Base-by-base conservation (phyloP, 92 coral and sea anemone genomes). In the Parazoanthus darwini region DNA sequence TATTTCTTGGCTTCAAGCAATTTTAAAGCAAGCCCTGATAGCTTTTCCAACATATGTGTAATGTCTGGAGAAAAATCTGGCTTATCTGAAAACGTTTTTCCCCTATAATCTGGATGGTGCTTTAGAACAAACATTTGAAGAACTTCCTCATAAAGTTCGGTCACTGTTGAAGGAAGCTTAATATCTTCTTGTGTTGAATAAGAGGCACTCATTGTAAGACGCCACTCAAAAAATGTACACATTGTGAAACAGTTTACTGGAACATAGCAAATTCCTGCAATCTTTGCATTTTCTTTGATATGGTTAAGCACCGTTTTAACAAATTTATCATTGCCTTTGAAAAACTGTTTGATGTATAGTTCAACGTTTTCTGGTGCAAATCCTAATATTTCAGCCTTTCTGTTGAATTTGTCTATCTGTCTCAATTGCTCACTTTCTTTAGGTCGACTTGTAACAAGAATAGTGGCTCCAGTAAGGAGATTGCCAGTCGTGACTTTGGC, bases 121-220 rank as follows among this genome's bases (percentile, higher is more conserved):
- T 42, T 78, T 42, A 78, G 23, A 8, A 35, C 22, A 78, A 78
- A 78, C 54, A 42, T 43, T 16, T 48, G 13, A 46, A 78, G 82
- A 78, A 78, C 63, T 22, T 59, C 82, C 59, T 44, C 59, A 78
- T 78, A 78, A 16, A 78, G 63, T 38, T 78, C 82, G 22, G 82
- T 78, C 29, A 78, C 22, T 20, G 82, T 78, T 42, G 82, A 42
- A 15, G 82, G 82, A 4, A 78, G 59, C 15, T 42, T 20, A n/a
- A n/a, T n/a, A 6, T 6, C 22, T 25, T 78, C 82, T 29, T 29
- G 36, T 58, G 66, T 58, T 58, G 11, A 8, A 58, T 18, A 9
- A 58, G 13, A 38, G 14, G 14, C 44, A 10, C 14, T 5, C 14
- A 6, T 35, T 46, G 0, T 26, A 18, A 13, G 48, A 85, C 58